These are phyloP conservation scores for Onychorhynchus coronatus DNA, from an alignment of 2,113 vertebrate genomes.

Conservation along the genomic window DNA sequence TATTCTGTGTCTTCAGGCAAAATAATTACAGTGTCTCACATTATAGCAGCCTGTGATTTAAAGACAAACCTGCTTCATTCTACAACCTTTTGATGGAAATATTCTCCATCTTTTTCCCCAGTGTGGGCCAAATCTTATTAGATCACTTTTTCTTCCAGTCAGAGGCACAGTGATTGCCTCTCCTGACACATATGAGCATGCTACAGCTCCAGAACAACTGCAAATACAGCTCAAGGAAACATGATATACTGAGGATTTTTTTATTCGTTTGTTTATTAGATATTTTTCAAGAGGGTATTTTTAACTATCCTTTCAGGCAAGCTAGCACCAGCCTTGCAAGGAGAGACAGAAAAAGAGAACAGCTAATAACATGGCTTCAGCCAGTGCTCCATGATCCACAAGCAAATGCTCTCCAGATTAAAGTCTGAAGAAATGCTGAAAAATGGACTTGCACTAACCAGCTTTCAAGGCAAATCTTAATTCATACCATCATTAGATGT, in stretches of 20 bases:
- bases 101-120: neutral
- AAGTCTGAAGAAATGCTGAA: neutral
- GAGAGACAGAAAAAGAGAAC: neutral
- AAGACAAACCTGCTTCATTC: neutral
- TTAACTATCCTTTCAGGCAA: neutral
- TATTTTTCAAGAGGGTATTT: neutral
- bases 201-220: neutral
- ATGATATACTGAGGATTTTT: neutral
- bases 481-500: neutral
- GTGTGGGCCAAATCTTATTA: neutral
- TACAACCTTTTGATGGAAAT: neutral
- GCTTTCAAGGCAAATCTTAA: neutral
- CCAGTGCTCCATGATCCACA: neutral
- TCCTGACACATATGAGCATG: neutral
- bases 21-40: neutral
- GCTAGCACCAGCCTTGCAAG: neutral
- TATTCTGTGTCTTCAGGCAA: constrained; percentile 1
- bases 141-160: neutral
- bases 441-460: neutral
- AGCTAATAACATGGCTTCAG: neutral
- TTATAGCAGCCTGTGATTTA: neutral
- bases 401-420: neutral
- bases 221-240: neutral
- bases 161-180: neutral
- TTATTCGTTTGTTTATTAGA: neutral